phyloP scores from a whole-genome alignment of 2,113 vertebrate genomes.

The Myrmophylax atrothorax region DNA sequence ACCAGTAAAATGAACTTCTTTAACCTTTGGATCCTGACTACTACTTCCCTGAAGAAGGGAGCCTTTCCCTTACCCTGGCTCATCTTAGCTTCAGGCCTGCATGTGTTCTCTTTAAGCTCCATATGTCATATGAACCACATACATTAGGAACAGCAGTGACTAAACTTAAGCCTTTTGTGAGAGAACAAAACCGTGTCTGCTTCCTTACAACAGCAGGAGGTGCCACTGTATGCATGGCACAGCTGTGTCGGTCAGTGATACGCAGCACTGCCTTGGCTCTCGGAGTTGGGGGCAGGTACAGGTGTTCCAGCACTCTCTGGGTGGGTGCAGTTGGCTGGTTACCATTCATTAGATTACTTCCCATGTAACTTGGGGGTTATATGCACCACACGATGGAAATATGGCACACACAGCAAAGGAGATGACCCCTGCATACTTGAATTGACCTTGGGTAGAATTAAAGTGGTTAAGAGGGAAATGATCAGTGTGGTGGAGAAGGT shows the following conservation, averaged over 20 bases:
- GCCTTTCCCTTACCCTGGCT: not conserved
- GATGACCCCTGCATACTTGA: not conserved
- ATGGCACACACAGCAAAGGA: not conserved
- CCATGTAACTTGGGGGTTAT: not conserved
- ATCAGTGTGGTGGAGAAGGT: not conserved
- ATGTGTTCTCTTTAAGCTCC: not conserved
- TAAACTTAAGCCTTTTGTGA: not conserved
- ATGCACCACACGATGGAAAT: not conserved
- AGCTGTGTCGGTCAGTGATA: not conserved
- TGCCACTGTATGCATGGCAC: rapidly evolving
- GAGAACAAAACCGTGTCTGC: not conserved
- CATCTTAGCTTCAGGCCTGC: not conserved
- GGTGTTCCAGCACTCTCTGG: not conserved
- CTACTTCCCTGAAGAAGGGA: not conserved
- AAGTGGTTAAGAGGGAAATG: not conserved
- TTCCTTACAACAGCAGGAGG: not conserved
- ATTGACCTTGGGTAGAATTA: not conserved
- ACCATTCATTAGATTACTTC: rapidly evolving
- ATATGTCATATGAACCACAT: not conserved
- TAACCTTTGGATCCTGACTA: not conserved
- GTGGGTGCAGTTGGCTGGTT: not conserved
- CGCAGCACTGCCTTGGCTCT: not conserved
- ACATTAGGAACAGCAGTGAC: not conserved
- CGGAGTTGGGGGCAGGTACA: rapidly evolving
- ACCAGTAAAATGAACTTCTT: not conserved